These are phyloP conservation scores for Rhynchonycteris naso DNA, from an alignment of 2,797 vertebrate genomes.

Conservation along the genomic window DNA sequence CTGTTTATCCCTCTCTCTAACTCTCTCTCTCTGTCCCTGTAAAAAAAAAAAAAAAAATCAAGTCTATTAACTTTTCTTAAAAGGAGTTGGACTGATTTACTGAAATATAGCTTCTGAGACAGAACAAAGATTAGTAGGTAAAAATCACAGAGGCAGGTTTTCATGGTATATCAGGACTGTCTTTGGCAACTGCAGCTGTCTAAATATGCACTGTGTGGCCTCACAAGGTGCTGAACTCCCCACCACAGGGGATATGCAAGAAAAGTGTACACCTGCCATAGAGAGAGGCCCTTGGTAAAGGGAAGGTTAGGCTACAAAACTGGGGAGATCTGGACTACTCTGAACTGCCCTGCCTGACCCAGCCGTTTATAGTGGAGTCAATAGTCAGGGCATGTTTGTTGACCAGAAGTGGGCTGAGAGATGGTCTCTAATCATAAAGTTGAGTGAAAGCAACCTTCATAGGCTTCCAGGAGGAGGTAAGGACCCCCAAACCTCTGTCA, in stretches of 20 bases:
- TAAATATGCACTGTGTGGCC: neutral
- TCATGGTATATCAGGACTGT: neutral
- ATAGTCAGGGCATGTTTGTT: neutral
- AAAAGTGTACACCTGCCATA: neutral
- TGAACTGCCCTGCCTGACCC: neutral
- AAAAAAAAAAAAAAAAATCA: no score
- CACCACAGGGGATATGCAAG: neutral
- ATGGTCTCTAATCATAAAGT: neutral
- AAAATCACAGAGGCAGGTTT: neutral
- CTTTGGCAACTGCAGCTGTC: neutral
- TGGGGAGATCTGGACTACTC: neutral
- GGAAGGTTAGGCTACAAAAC: neutral
- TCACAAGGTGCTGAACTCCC: neutral
- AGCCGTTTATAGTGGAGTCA: neutral
- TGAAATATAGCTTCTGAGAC: neutral
- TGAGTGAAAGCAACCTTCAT: neutral
- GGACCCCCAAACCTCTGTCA: neutral
- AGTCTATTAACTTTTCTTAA: slow-evolving; percentile 15
- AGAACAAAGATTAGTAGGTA: slow-evolving; percentile 28
- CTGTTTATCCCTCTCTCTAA: no score
- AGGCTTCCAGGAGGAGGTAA: neutral
- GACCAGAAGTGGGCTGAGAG: neutral
- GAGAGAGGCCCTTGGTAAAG: neutral
- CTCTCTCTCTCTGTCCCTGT: no score
- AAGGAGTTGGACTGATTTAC: neutral